phyloP scores from a whole-genome alignment of 1,140 invertebrate genomes.

The Meteorus sp. region DNA sequence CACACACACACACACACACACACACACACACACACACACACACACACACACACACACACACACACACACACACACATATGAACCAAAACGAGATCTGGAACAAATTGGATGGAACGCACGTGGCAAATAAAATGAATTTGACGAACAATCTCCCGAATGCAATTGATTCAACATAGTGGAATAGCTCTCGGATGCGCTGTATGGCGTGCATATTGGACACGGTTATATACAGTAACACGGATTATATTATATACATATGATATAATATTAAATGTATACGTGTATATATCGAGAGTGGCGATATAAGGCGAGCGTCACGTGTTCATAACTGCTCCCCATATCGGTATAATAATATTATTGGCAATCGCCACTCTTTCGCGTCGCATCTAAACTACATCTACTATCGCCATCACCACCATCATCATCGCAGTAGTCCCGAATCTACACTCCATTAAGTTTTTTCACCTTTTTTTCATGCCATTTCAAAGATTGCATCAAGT shows the following conservation, averaged over 20 bases:
- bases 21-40: too few relatives aligned
- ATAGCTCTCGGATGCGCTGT: neutral
- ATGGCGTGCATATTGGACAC: neutral
- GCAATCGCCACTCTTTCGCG: conserved; percentile 1
- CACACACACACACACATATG: neutral
- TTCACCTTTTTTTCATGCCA: too few relatives aligned
- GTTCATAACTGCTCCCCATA: neutral
- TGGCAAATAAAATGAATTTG: conserved; percentile 1
- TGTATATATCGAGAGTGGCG: neutral
- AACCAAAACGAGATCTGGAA: neutral
- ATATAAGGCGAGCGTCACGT: conserved; percentile 4
- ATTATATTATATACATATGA: conserved; percentile 1
- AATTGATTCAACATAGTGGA: neutral
- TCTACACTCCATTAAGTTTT: too few relatives aligned
- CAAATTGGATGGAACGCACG: neutral
- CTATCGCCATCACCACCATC: too few relatives aligned
- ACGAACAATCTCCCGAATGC: neutral
- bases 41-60: too few relatives aligned
- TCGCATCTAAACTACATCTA: too few relatives aligned
- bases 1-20: too few relatives aligned
- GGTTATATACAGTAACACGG: too few relatives aligned
- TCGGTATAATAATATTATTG: conserved; percentile 4
- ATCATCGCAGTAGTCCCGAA: too few relatives aligned
- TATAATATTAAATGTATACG: neutral
- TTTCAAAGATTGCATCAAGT: too few relatives aligned